These are phyloP conservation scores for Aphelenchoides bicaudatus DNA, from an alignment of 2,888 invertebrate genomes.

Conservation along the genomic window DNA sequence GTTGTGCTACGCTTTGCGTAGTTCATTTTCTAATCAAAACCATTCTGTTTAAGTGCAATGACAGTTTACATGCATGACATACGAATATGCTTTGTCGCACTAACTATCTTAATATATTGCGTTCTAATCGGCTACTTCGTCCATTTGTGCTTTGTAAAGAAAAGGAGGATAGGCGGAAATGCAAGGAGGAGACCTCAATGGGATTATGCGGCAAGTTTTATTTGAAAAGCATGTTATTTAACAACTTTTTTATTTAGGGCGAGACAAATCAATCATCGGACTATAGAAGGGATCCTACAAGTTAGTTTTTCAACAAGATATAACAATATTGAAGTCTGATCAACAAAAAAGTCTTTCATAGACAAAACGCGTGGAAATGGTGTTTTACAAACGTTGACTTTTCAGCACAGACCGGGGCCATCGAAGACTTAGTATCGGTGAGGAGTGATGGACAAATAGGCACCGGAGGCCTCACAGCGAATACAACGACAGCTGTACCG, in stretches of 20 bases:
- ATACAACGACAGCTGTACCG: neutral
- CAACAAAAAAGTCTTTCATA: no score
- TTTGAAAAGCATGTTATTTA: no score
- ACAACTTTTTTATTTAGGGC: neutral
- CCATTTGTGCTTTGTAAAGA: slow-evolving; percentile 43
- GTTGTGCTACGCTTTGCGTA: no score
- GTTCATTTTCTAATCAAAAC: no score
- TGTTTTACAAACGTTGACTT: no score
- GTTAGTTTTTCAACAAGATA: no score
- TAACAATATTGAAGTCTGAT: no score
- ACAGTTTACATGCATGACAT: slow-evolving; percentile 50
- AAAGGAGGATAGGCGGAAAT: slow-evolving; percentile 32
- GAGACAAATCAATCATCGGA: neutral
- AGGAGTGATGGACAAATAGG: slow-evolving; percentile 31
- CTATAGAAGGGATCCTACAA: no score
- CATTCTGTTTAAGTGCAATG: no score
- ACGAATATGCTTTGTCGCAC: slow-evolving; percentile 50
- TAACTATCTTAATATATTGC: slow-evolving; percentile 50
- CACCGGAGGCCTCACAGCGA: slow-evolving; percentile 16
- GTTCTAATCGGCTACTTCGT: slow-evolving; percentile 45
- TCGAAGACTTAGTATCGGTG: slow-evolving; percentile 33
- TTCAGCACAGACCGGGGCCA: slow-evolving; percentile 27
- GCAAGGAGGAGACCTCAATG: slow-evolving; percentile 45
- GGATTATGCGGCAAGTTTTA: slow-evolving; percentile 46
- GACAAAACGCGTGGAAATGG: no score